These are phyloP conservation scores for Puffinus mauretanicus DNA, from an alignment of 2,113 vertebrate genomes.

Conservation along the genomic window DNA sequence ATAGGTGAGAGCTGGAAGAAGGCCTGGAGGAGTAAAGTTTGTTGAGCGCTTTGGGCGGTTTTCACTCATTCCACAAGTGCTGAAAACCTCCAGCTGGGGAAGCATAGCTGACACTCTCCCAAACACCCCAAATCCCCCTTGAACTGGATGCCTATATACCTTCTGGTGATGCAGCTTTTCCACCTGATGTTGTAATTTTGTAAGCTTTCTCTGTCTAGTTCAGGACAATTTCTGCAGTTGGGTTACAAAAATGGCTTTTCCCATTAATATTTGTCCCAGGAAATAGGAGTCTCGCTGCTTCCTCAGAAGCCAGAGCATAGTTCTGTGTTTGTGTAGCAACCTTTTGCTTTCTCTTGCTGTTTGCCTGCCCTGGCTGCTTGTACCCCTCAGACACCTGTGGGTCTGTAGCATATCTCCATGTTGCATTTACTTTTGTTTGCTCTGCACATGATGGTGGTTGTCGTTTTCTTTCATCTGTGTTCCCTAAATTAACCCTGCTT, in stretches of 20 bases:
- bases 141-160: background rate
- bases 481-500: background rate
- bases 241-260: background rate
- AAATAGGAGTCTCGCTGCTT: background rate
- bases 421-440: background rate
- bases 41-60: background rate
- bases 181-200: background rate
- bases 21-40: background rate
- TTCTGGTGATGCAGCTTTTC: background rate
- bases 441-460: background rate
- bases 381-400: background rate
- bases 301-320: background rate
- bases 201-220: background rate
- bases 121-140: background rate
- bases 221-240: background rate
- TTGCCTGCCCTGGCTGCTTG: background rate
- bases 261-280: background rate
- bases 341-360: background rate
- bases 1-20: background rate
- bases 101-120: background rate
- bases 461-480: background rate
- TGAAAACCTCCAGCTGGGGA: background rate
- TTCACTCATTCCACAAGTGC: background rate
- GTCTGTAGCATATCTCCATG: accelerated
- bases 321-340: background rate